These are phyloP conservation scores for Nettapus auritus DNA, from an alignment of 2,113 vertebrate species.

Conservation along the genomic window DNA sequence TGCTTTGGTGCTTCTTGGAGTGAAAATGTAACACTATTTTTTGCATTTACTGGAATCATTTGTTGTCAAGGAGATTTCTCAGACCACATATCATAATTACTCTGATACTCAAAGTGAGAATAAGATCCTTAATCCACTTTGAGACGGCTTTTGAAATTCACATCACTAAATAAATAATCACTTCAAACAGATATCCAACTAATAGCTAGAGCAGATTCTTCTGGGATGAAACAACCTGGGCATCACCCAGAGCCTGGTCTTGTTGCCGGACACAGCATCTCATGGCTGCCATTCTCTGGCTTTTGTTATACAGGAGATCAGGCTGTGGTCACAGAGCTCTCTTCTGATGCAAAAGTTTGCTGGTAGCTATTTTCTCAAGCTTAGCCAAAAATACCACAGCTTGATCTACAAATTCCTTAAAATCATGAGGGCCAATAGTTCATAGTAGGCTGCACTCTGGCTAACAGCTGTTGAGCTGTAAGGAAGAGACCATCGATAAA, in stretches of 20 bases:
- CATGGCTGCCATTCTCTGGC: background rate
- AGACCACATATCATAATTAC: background rate
- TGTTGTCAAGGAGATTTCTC: background rate
- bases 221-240: background rate
- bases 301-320: background rate
- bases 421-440: background rate
- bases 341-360: background rate
- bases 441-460: background rate
- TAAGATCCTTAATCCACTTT: background rate
- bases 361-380: background rate
- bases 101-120: background rate
- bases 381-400: background rate
- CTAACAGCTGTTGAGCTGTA: background rate
- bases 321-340: background rate
- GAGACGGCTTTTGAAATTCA: background rate
- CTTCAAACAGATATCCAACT: background rate
- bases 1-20: background rate
- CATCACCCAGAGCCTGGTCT: background rate
- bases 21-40: background rate
- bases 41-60: background rate
- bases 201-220: background rate
- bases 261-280: background rate
- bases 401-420: background rate
- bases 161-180: background rate
- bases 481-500: background rate